phyloP scores from a whole-genome alignment of 2,888 invertebrate genomes.

The Odiellus spinosus region DNA sequence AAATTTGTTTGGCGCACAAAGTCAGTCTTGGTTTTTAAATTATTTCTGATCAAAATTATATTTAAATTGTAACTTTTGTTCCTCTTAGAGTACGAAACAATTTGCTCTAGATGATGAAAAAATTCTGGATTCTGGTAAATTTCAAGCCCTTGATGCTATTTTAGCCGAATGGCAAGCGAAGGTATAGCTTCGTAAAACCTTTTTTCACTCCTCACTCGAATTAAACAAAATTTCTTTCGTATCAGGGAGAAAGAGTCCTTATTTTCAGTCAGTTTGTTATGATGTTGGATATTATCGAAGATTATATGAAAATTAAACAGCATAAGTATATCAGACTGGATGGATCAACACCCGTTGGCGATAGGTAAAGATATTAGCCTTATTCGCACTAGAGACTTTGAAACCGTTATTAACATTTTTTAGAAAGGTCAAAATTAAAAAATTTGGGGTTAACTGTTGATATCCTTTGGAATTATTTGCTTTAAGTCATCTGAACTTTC shows the following conservation, averaged over 20 bases:
- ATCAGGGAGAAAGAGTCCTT: constrained; percentile 47
- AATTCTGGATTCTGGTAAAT: constrained; percentile 73
- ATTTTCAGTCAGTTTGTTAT: constrained; percentile 94
- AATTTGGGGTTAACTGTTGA: neutral
- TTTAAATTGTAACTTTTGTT: neutral
- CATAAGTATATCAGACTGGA: constrained; percentile 68
- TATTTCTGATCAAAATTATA: constrained; percentile 36
- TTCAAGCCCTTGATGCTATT: constrained; percentile 56
- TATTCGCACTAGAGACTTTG: too few relatives aligned
- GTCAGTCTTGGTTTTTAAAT: constrained; percentile 31
- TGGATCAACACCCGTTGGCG: constrained; percentile 70
- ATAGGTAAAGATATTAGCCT: constrained; percentile 38
- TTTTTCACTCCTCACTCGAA: too few relatives aligned
- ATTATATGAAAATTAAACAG: constrained; percentile 55
- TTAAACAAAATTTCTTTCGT: neutral
- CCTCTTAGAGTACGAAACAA: too few relatives aligned
- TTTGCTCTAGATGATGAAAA: constrained; percentile 35
- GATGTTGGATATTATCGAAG: constrained; percentile 81
- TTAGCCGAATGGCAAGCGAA: constrained; percentile 49
- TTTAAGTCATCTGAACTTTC: neutral
- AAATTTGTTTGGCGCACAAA: constrained; percentile 49
- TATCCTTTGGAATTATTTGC: neutral
- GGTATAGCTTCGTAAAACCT: constrained; percentile 21
- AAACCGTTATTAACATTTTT: too few relatives aligned
- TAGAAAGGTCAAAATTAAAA: too few relatives aligned